Conservation (phyloP, 2,113 vertebrate genomes). For the Eclectus roratus region DNA sequence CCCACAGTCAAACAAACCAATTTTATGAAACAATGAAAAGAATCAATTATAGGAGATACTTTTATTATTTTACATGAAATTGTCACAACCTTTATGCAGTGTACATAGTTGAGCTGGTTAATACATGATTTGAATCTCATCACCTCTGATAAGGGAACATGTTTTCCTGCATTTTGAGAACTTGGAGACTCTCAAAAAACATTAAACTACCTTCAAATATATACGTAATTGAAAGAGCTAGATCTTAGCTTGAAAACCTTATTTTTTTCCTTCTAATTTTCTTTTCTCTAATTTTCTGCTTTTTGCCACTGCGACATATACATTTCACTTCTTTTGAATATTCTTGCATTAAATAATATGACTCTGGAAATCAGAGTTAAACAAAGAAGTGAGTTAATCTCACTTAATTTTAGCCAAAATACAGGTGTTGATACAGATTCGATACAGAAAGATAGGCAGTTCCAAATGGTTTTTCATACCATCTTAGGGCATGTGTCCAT, state of each 20-base stretch:
- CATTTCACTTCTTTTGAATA: not conserved
- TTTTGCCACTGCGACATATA: not conserved
- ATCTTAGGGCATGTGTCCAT: not conserved
- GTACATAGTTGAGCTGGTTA: conserved; percentile 45
- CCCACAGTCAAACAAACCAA: conserved; percentile 70
- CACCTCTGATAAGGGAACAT: not conserved
- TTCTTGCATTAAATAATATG: not conserved
- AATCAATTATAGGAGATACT: conserved; percentile 71
- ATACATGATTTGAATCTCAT: conserved; percentile 14
- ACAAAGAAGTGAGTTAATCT: not conserved
- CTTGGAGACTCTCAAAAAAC: not conserved
- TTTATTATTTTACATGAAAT: conserved; percentile 71
- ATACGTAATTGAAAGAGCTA: not conserved
- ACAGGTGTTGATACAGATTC: not conserved
- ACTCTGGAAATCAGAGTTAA: not conserved
- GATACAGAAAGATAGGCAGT: not conserved
- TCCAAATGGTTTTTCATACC: not conserved
- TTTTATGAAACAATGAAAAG: conserved; percentile 76
- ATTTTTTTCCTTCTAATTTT: not conserved
- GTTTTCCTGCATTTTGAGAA: conserved; percentile 8
- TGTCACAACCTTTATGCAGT: conserved; percentile 48
- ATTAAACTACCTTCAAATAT: not conserved
- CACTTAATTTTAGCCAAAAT: not conserved
- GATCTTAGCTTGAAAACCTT: not conserved
- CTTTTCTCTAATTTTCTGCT: not conserved